These are phyloP conservation scores for Coleophora flavipennella DNA, from an alignment of 2,888 invertebrate species.

Conservation along the genomic window DNA sequence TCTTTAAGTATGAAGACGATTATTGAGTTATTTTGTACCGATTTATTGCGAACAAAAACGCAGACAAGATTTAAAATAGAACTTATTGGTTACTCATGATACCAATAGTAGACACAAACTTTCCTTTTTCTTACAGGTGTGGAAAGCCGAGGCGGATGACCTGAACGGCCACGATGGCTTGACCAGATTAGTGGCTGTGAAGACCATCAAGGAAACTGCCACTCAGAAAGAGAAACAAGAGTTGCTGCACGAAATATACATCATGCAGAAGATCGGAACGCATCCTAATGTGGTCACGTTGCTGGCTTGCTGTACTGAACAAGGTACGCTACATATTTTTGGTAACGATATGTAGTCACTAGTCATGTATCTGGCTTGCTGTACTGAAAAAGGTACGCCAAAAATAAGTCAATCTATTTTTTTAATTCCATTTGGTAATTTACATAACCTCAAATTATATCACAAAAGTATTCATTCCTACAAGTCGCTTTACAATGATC, in stretches of 20 bases:
- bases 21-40: no score
- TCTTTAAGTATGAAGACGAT: no score
- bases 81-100: no score
- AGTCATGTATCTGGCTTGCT: conserved; percentile 85
- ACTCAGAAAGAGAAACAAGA: conserved; percentile 85
- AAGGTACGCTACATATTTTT: no score
- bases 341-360: no score
- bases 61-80: no score
- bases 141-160: conserved; percentile 89
- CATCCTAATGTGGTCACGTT: conserved; percentile 88
- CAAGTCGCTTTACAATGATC: no score
- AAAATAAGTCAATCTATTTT: no score
- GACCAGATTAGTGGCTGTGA: conserved; percentile 87
- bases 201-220: conserved; percentile 85
- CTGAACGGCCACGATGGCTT: conserved; percentile 82
- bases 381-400: conserved; percentile 30
- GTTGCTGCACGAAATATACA: conserved; percentile 78
- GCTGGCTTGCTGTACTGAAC: conserved; percentile 86
- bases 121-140: conserved; percentile 77
- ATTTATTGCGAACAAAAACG: background rate
- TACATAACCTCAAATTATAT: no score
- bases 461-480: no score
- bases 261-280: conserved; percentile 87
- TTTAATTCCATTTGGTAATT: no score
- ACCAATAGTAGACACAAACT: no score